Conservation (phyloP, 2,797 vertebrate species). For the Darevskia mixta region DNA sequence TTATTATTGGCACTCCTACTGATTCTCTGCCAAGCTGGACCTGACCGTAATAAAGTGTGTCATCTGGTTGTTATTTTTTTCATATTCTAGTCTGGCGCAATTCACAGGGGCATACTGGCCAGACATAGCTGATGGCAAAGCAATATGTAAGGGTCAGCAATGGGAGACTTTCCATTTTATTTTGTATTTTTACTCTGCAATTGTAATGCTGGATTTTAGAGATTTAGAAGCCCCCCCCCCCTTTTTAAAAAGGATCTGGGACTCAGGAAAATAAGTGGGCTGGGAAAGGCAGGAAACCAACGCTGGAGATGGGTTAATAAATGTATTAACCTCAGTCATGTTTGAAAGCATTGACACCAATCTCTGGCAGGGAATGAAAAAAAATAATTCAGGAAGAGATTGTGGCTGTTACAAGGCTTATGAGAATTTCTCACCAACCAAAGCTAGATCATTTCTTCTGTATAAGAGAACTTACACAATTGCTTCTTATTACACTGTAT, state of each 20-base stretch:
- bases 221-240: background rate
- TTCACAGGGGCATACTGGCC: background rate
- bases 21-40: background rate
- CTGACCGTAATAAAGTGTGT: background rate
- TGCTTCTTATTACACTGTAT: background rate
- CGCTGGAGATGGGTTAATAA: conserved; percentile 27
- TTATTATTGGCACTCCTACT: background rate
- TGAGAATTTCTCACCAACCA: conserved; percentile 21
- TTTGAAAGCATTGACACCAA: background rate
- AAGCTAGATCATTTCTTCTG: background rate
- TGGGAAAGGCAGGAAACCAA: background rate
- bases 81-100: background rate
- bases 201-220: background rate
- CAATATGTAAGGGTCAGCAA: background rate
- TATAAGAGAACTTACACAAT: background rate
- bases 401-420: background rate
- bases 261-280: background rate
- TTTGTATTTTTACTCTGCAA: background rate
- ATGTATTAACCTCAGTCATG: conserved; percentile 30
- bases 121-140: background rate
- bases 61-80: background rate
- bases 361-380: fast-evolving
- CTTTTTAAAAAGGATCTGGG: background rate
- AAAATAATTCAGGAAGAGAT: background rate
- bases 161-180: background rate